Conservation (phyloP, 2,797 vertebrate species). For the Myripristis murdjan region DNA sequence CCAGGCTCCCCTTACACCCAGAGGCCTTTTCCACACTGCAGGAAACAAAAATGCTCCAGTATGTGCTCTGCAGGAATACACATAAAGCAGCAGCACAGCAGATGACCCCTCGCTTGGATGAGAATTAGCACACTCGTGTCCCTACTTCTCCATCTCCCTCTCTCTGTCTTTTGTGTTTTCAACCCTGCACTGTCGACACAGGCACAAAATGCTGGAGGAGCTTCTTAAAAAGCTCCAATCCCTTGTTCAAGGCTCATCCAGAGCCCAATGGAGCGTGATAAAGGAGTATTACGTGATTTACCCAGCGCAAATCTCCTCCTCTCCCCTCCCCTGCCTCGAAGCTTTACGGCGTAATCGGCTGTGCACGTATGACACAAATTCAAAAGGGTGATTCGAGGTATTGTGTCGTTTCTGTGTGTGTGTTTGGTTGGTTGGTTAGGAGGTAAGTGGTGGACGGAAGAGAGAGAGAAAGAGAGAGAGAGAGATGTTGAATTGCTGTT, state of each 20-base stretch:
- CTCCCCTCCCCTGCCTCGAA: slow-evolving; percentile 5
- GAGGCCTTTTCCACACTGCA: too few relatives aligned
- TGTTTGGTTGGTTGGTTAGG: background rate
- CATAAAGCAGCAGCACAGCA: too few relatives aligned
- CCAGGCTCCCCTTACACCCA: too few relatives aligned
- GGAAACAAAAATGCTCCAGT: too few relatives aligned
- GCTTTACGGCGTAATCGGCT: slow-evolving; percentile 26
- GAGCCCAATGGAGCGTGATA: slow-evolving; percentile 25
- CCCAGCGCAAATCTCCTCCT: slow-evolving; percentile 17
- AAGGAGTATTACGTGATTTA: slow-evolving; percentile 35
- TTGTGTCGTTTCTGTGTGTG: background rate
- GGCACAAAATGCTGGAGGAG: slow-evolving; percentile 5
- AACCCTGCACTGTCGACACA: slow-evolving; percentile 2
- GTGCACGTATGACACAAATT: slow-evolving; percentile 12
- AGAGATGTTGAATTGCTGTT: background rate
- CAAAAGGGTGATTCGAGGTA: slow-evolving; percentile 8
- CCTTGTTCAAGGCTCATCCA: background rate
- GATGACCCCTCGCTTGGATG: too few relatives aligned
- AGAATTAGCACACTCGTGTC: too few relatives aligned
- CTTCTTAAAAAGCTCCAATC: slow-evolving; percentile 7
- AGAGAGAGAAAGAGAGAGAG: background rate
- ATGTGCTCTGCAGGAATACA: too few relatives aligned
- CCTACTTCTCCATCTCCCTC: background rate
- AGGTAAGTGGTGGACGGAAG: background rate
- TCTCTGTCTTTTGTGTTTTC: background rate